Base-by-base conservation (phyloP, 2,888 invertebrate genomes). In the Dryomyza anilis region DNA sequence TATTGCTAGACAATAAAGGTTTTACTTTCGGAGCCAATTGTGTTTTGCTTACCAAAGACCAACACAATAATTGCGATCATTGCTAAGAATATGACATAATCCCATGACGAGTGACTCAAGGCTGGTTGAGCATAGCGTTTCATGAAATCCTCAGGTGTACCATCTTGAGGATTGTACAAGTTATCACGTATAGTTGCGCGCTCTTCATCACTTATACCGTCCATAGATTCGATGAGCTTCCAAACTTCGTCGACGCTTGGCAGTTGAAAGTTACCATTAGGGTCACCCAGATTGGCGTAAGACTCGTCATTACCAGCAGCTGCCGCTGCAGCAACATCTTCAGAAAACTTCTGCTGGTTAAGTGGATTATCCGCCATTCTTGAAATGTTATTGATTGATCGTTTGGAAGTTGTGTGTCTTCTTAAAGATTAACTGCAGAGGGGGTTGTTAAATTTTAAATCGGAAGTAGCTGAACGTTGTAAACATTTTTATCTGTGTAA, bases 161-260 rank as follows among this genome's bases (percentile, higher is more conserved):
- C 67, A 3, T 82, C 81, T 50, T 85, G 82, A 0, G 84, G 81
- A 69, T 80, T 86, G 1, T 84, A 78, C 55, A 90, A 74, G 76
- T 86, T 84, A 1, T 83, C 83, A 63, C 84, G 85, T 21, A 91
- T 72, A 60, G 83, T 85, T n/a, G 86, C 86, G 69, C 86, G 88
- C 59, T 89, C 86, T 23, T 88, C 88, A 5, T 90, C 90, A 57
- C 86, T 82, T 2, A 91, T 75, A 2, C 86, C 87, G 0, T 80
- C 74, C 72, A 88, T 84, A 0, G 84, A 78, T 21, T 90, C 86
- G 23, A 90, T 79, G 78, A 88, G 80, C 48, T 86, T 85, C 67
- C 89, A 74, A 1, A 90, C 75, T 45, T 88, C 85, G 25, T 88
- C 87, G 1, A 85, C 76, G 1, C 86, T 85, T 0, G 89, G 88